phyloP scores from a whole-genome alignment of 2,888 invertebrate genomes.

The Lepidocyrtoides sp. region DNA sequence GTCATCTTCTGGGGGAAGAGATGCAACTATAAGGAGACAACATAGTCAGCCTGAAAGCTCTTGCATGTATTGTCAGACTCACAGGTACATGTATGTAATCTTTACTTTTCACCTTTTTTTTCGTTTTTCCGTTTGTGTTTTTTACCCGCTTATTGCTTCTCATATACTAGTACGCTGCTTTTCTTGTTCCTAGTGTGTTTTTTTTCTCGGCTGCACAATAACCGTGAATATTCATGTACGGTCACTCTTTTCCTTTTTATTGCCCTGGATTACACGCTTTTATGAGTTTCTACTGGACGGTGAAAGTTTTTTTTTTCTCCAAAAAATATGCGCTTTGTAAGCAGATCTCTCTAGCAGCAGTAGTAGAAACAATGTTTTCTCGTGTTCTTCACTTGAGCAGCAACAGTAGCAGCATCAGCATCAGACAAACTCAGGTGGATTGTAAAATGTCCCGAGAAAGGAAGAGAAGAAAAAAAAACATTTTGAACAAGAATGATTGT shows the following conservation, averaged over 20 bases:
- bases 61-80: constrained; percentile 87
- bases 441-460: neutral
- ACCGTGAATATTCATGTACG: too few relatives aligned
- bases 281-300: too few relatives aligned
- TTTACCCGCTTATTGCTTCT: too few relatives aligned
- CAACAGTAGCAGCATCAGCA: too few relatives aligned
- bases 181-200: too few relatives aligned
- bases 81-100: constrained; percentile 86
- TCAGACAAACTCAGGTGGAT: too few relatives aligned
- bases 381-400: neutral
- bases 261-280: neutral
- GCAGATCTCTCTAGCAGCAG: neutral
- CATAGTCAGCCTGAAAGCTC: constrained; percentile 95
- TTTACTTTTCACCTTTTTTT: neutral
- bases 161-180: too few relatives aligned
- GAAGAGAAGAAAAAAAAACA: neutral
- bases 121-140: too few relatives aligned
- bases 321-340: neutral
- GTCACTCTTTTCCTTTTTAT: neutral
- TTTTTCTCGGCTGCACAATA: too few relatives aligned
- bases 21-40: constrained; percentile 93
- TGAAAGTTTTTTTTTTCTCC: neutral
- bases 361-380: too few relatives aligned
- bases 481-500: neutral
- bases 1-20: constrained; percentile 88